Base-by-base conservation (phyloP, 1,140 invertebrate species). In the Alviniconcha marisindica region DNA sequence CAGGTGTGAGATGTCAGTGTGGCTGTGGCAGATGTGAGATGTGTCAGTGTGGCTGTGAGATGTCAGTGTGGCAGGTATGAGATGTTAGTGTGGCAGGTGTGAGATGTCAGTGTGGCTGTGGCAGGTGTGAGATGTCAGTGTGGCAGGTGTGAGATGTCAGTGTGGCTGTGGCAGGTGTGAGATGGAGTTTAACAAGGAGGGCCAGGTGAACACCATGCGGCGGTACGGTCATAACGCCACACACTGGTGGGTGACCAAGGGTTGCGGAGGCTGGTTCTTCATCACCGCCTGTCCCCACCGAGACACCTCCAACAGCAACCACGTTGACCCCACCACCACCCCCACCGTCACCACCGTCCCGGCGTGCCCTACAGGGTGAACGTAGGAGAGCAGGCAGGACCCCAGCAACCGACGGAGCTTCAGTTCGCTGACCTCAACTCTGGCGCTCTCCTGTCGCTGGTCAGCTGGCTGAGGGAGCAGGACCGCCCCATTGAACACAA, bases 181-280 rank as follows among this genome's bases (percentile, higher is more conserved):
- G n/a, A 71, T 84, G 63, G 54, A 84, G 21, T 24, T 84, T 28
- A 24, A 56, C 33, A 40, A 83, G 21, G 48, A 66, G 4, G 63
- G 31, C 42, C 31, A 5, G 0, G 2, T 54, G 31, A 78, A 73
- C 44, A 48, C 40, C 63, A 69, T 56, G 38, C 79, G 77, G 0
- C 84, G 71, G 31, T 85, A 66, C 60, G 84, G 82, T 21, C 82
- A 71, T 69, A 85, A 85, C 77, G 15, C 44, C 15, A 83, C 77
- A 0, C 81, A 85, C 77, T 83, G 77, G 81, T 85, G 84, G 84
- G 84, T 85, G 48, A 81, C 79, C 51, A 83, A 80, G 77, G 84
- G 84, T 0, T 85, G 84, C n/a, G 81, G 81, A 0, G 84, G 77
- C 7, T 83, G 77, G 84, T 85, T 85, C 77, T 28, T 60, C 77